Conservation (phyloP, 2,888 invertebrate genomes). For the Leptinotarsa juncta region DNA sequence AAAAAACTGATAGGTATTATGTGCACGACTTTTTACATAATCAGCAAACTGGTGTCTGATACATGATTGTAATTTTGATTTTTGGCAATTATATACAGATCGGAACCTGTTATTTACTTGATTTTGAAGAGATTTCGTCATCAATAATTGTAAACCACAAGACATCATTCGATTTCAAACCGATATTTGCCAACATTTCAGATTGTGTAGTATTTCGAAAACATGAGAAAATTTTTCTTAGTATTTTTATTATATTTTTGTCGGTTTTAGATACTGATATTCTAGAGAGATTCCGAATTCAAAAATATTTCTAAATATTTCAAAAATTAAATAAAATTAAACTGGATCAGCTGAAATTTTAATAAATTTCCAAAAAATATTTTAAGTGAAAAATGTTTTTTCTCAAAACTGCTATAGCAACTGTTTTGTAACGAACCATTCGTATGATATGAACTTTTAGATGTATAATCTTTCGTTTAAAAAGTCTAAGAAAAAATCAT, state of each 20-base stretch:
- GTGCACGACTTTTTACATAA: background rate
- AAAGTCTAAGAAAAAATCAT: too few species aligned
- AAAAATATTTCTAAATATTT: too few species aligned
- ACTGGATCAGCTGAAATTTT: too few species aligned
- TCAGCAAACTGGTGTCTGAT: background rate
- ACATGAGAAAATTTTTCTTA: background rate
- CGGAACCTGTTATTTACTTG: conserved; percentile 17
- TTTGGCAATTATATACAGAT: conserved; percentile 5
- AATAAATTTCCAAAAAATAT: too few species aligned
- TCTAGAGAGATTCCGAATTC: too few species aligned
- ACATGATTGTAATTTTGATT: background rate
- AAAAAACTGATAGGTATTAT: background rate
- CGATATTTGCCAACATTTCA: background rate
- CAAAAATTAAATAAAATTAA: too few species aligned
- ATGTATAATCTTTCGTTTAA: too few species aligned
- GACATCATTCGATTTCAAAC: background rate
- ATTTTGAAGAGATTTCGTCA: background rate
- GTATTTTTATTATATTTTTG: background rate
- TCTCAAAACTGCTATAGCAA: too few species aligned
- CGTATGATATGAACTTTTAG: too few species aligned
- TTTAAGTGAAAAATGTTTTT: too few species aligned
- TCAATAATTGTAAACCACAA: background rate
- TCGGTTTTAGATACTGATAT: too few species aligned
- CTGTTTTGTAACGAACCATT: too few species aligned
- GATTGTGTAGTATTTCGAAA: background rate